Evolutionary conservation across 1,140 invertebrate genomes (phyloP).

Genomic region (Panagrolaimus sp.): DNA sequence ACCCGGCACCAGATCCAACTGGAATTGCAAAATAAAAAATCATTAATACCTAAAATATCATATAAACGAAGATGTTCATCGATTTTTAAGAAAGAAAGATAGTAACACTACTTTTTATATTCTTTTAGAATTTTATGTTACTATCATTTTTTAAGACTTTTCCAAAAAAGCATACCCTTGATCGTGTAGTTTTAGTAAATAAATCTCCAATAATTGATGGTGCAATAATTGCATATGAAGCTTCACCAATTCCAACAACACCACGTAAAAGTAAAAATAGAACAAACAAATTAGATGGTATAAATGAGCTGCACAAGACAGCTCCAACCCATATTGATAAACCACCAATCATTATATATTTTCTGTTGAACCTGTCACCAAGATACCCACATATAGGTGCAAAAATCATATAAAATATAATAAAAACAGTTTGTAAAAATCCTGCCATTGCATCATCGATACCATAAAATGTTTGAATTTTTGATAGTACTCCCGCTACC

Average conservation of each 20-base stretch:
- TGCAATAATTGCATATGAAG: slow-evolving; percentile 90
- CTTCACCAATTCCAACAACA: slow-evolving; percentile 92
- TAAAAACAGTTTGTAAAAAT: slow-evolving; percentile 88
- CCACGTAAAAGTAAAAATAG: slow-evolving; percentile 81
- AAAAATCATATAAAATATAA: slow-evolving; percentile 67
- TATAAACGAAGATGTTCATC: too few relatives aligned
- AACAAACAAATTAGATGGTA: slow-evolving; percentile 63
- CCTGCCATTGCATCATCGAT: slow-evolving; percentile 64
- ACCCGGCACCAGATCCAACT: slow-evolving; percentile 87
- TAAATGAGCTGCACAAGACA: slow-evolving; percentile 82
- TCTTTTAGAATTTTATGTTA: too few relatives aligned
- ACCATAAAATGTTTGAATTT: slow-evolving; percentile 35
- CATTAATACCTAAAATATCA: too few relatives aligned
- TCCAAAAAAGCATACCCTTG: slow-evolving; percentile 86
- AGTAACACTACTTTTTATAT: too few relatives aligned
- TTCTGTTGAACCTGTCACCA: slow-evolving; percentile 86
- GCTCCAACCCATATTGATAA: slow-evolving; percentile 86
- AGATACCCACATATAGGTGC: slow-evolving; percentile 94
- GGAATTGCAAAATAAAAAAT: slow-evolving; percentile 88
- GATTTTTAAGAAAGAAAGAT: too few relatives aligned
- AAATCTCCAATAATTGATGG: slow-evolving; percentile 97
- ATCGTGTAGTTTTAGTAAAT: slow-evolving; percentile 68
- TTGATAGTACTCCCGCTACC: slow-evolving; percentile 36
- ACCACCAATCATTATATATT: slow-evolving; percentile 80
- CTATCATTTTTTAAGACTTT: too few relatives aligned